A percentile compares a stretch with the other conserved stretches of the same genome.
phyloP scores from a whole-genome alignment of 1,140 invertebrate genomes.

The Cryptotermes secundus region DNA sequence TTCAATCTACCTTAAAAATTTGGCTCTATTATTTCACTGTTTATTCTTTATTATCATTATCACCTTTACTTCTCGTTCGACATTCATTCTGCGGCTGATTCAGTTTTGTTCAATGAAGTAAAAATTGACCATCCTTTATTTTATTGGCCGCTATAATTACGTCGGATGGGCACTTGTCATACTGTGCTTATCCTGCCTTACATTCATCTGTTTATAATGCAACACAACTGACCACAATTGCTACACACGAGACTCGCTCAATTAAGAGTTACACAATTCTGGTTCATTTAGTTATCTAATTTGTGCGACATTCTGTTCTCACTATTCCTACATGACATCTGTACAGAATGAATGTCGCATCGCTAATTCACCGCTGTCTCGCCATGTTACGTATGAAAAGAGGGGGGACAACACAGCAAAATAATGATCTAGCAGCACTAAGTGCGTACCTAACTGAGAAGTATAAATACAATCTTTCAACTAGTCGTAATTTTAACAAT shows the following conservation, averaged over 20 bases:
- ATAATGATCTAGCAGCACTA: neutral
- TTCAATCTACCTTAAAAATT: too few species aligned
- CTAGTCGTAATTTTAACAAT: neutral
- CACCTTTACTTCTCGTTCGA: too few species aligned
- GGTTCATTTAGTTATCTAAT: neutral
- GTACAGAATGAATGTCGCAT: neutral
- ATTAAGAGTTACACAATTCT: neutral
- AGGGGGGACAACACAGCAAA: neutral
- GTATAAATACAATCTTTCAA: neutral
- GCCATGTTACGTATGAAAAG: neutral
- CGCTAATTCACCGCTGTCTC: neutral
- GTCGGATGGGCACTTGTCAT: too few species aligned
- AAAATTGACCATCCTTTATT: too few species aligned
- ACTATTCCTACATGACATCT: neutral
- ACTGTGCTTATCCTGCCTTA: neutral
- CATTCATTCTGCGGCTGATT: too few species aligned
- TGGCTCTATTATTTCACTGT: too few species aligned
- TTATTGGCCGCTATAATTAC: too few species aligned
- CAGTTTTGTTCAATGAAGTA: too few species aligned
- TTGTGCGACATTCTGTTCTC: neutral
- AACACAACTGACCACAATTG: neutral
- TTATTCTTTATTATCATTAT: too few species aligned
- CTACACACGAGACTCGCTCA: neutral
- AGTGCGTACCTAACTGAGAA: neutral
- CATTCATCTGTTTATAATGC: too few species aligned